A percentile compares a stretch with the other conserved stretches of the same genome.
phyloP scores from a whole-genome alignment of 2,797 vertebrate species.

The Enteromius viviparus region DNA sequence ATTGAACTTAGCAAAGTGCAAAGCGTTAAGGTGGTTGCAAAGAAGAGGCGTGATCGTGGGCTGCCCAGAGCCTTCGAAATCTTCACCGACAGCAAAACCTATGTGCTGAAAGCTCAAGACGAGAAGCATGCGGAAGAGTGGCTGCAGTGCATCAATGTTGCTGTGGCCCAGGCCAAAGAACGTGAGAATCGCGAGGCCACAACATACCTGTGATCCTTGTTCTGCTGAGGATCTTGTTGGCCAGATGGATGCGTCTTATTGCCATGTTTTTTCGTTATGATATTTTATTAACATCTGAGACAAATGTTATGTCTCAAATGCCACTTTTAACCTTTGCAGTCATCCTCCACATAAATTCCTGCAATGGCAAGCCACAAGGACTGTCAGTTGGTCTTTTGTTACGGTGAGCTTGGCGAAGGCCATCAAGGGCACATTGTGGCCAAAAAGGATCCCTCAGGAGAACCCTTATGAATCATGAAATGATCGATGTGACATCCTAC shows the following conservation, averaged over 20 bases:
- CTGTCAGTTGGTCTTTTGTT: background rate
- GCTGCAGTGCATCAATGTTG: constrained; percentile 95
- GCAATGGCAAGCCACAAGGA: background rate
- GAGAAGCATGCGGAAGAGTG: constrained; percentile 89
- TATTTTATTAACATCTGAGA: background rate
- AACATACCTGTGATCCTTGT: constrained; percentile 80
- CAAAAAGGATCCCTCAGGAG: background rate
- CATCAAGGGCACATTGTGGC: too few species aligned
- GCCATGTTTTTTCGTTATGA: background rate
- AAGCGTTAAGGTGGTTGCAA: constrained; percentile 89
- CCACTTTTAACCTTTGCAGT: background rate
- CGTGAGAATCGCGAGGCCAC: constrained; percentile 88
- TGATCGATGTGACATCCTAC: background rate
- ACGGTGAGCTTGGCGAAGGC: background rate
- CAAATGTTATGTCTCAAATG: background rate
- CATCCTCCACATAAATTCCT: constrained; percentile 8
- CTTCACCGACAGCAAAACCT: constrained; percentile 90
- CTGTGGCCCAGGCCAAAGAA: constrained; percentile 89
- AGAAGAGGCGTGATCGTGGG: constrained; percentile 87
- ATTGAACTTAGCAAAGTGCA: constrained; percentile 97
- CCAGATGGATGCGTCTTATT: background rate
- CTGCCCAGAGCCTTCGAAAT: constrained; percentile 95
- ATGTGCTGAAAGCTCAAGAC: constrained; percentile 92
- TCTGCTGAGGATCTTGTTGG: background rate
- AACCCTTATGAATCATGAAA: background rate